A percentile compares a stretch with the other conserved stretches of the same genome.
phyloP scores from a whole-genome alignment of 2,888 invertebrate genomes.

The Spodoptera exigua region DNA sequence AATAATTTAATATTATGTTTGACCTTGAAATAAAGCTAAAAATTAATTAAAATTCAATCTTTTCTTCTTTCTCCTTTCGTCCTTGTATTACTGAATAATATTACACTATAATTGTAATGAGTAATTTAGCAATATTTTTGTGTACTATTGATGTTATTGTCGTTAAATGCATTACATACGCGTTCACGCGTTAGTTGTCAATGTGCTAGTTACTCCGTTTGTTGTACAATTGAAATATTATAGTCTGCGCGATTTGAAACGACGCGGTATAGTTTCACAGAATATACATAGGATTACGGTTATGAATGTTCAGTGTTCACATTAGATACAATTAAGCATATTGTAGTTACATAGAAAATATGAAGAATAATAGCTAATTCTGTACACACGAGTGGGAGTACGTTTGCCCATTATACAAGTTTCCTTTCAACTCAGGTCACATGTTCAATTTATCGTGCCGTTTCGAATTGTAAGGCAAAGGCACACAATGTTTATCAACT shows the following conservation, averaged over 20 bases:
- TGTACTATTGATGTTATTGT: background rate
- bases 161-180: constrained; percentile 51
- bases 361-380: constrained; percentile 22
- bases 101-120: constrained; percentile 19
- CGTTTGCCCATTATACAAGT: constrained; percentile 9
- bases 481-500: constrained; percentile 40
- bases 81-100: constrained; percentile 7
- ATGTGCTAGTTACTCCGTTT: constrained; percentile 26
- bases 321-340: constrained; percentile 21
- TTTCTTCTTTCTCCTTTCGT: constrained; percentile 37
- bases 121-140: constrained; percentile 13
- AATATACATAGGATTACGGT: constrained; percentile 34
- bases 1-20: constrained; percentile 57
- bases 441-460: constrained; percentile 31
- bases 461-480: constrained; percentile 45
- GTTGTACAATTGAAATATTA: constrained; percentile 48
- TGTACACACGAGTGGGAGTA: background rate
- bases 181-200: constrained; percentile 29
- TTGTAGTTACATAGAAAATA: constrained; percentile 15
- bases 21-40: constrained; percentile 48
- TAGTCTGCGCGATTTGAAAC: constrained; percentile 49
- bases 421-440: constrained; percentile 21
- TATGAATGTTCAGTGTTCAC: constrained; percentile 27
- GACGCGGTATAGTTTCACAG: constrained; percentile 36
- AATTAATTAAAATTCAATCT: constrained; percentile 29